Evolutionary conservation across 2,888 invertebrate genomes (phyloP).

Genomic region (Byasa hedistus): DNA sequence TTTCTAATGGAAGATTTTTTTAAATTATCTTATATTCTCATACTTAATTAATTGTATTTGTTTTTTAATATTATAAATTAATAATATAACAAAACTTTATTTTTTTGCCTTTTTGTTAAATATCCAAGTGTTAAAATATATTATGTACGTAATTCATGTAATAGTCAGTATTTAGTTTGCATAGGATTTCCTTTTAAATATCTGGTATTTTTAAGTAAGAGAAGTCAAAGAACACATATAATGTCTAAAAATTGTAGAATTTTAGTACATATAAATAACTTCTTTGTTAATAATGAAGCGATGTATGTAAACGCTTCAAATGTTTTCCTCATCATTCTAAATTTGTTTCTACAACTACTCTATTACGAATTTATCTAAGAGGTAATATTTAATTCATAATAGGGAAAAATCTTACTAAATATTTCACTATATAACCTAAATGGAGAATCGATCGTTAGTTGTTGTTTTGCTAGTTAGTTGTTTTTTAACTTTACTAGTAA

Average conservation of each 20-base stretch:
- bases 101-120: too few relatives aligned
- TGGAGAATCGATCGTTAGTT: slow-evolving; percentile 41
- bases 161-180: too few relatives aligned
- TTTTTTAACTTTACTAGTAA: slow-evolving; percentile 46
- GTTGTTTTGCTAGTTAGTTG: slow-evolving; percentile 36
- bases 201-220: background rate
- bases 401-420: slow-evolving; percentile 12
- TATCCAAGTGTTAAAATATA: too few relatives aligned
- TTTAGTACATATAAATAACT: background rate
- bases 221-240: background rate
- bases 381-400: slow-evolving; percentile 18
- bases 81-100: too few relatives aligned
- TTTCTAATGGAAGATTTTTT: background rate
- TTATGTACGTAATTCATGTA: too few relatives aligned
- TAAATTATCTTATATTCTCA: background rate
- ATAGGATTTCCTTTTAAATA: background rate
- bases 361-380: slow-evolving; percentile 23
- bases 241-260: slow-evolving; percentile 1
- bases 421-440: slow-evolving; percentile 27
- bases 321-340: slow-evolving; percentile 11
- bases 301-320: background rate
- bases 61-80: too few relatives aligned
- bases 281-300: background rate
- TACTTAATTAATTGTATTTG: background rate
- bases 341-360: slow-evolving; percentile 14